Conservation (phyloP, 2,113 vertebrate species). For the Rhabdomys dilectus region DNA sequence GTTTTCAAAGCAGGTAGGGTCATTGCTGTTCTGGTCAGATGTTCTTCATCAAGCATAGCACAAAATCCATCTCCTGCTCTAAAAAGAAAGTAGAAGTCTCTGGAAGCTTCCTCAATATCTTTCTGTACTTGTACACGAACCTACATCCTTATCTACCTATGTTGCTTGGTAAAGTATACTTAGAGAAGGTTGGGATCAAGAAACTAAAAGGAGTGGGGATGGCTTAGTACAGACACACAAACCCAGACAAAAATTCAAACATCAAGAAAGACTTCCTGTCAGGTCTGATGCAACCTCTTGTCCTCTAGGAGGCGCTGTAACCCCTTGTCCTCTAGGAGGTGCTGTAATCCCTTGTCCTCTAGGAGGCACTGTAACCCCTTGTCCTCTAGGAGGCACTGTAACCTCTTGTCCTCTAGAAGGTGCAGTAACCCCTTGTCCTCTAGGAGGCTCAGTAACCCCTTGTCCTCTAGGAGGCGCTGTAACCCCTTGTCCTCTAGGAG, state of each 20-base stretch:
- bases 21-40: background rate
- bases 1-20: background rate
- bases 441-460: background rate
- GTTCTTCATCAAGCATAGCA: background rate
- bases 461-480: background rate
- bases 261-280: background rate
- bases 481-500: background rate
- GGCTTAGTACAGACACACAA: background rate
- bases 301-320: no score
- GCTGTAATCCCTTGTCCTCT: no score
- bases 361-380: no score
- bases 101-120: no score
- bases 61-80: background rate
- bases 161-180: background rate
- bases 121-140: background rate
- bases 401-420: no score
- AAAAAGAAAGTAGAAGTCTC: background rate
- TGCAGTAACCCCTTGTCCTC: no score
- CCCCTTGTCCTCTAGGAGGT: no score
- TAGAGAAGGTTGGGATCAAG: background rate
- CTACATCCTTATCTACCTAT: background rate
- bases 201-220: background rate
- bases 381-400: background rate
- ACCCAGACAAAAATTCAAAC: background rate
- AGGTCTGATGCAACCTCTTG: background rate